phyloP scores from a whole-genome alignment of 1,140 invertebrate species.

The Pachyrhynchus sulphureomaculatus region DNA sequence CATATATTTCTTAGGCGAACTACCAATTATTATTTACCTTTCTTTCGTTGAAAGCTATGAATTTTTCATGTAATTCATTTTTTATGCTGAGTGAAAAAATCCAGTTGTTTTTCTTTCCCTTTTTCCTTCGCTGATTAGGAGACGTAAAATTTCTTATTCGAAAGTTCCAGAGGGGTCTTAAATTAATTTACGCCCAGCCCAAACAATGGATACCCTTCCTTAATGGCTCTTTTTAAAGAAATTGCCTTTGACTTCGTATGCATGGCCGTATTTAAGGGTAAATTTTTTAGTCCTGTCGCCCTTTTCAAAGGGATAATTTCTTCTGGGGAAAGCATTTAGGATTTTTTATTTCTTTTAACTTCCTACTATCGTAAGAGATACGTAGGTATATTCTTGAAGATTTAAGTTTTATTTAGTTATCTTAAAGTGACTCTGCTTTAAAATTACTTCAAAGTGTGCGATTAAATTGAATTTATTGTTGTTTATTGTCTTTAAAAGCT shows the following conservation, averaged over 20 bases:
- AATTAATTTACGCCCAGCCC: slow-evolving; percentile 32
- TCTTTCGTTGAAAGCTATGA: slow-evolving; percentile 26
- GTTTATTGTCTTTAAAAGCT: too few relatives aligned
- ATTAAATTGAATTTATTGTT: too few relatives aligned
- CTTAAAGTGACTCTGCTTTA: too few relatives aligned
- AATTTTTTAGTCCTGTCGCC: slow-evolving; percentile 15
- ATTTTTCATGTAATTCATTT: slow-evolving; percentile 39
- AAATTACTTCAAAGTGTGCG: too few relatives aligned
- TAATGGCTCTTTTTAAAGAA: slow-evolving; percentile 28
- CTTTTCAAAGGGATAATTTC: slow-evolving; percentile 14
- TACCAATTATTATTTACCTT: slow-evolving; percentile 32
- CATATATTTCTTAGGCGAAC: slow-evolving; percentile 18
- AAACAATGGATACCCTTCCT: slow-evolving; percentile 29
- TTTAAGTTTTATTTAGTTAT: background rate
- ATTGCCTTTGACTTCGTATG: slow-evolving; percentile 18
- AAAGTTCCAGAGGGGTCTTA: slow-evolving; percentile 21
- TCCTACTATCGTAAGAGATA: background rate
- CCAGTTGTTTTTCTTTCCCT: slow-evolving; percentile 21
- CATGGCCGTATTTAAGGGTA: slow-evolving; percentile 15
- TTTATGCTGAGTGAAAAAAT: slow-evolving; percentile 25
- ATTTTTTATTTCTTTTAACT: background rate
- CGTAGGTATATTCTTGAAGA: background rate
- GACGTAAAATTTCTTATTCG: slow-evolving; percentile 27
- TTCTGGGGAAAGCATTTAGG: slow-evolving; percentile 3
- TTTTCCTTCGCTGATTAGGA: slow-evolving; percentile 24